phyloP scores from a whole-genome alignment of 2,797 vertebrate genomes.

The Crossoptilon crossoptilon region DNA sequence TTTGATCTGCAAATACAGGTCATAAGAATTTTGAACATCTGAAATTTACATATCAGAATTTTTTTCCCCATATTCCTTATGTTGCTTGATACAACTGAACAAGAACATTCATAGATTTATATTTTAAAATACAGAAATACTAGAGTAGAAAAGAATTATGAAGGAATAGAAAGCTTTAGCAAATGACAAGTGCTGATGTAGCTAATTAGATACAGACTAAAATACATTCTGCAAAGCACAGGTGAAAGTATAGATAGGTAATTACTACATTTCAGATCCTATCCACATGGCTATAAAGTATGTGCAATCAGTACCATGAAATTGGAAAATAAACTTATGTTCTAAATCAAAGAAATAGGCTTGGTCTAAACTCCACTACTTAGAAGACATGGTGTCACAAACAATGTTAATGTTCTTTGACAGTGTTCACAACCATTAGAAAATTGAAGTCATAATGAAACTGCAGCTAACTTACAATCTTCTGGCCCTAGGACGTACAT shows the following conservation, averaged over 20 bases:
- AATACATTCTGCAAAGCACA: constrained; percentile 14
- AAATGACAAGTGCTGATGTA: neutral
- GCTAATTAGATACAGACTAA: constrained; percentile 20
- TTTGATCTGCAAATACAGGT: too few species aligned
- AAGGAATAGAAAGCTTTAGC: neutral
- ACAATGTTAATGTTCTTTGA: constrained; percentile 44
- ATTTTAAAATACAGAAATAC: neutral
- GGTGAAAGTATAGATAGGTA: constrained; percentile 15
- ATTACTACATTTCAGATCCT: constrained; percentile 15
- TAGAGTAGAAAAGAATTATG: neutral
- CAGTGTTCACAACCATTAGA: constrained; percentile 58
- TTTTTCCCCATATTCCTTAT: too few species aligned
- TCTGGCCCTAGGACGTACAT: constrained; percentile 53
- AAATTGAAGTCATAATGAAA: constrained; percentile 69
- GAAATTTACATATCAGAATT: too few species aligned
- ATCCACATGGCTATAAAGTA: constrained; percentile 35
- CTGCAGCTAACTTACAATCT: constrained; percentile 41
- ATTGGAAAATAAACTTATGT: constrained; percentile 46
- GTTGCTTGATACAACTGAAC: neutral
- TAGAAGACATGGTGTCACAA: constrained; percentile 45
- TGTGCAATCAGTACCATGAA: neutral
- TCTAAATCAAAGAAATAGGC: constrained; percentile 57
- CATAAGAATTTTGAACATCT: too few species aligned
- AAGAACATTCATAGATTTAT: neutral
- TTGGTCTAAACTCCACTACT: constrained; percentile 38